Evolutionary conservation across 1,140 invertebrate genomes (phyloP), one percentile per base, ranked within the genome.

Genomic region (Lepidotrigona ventralis): DNA sequence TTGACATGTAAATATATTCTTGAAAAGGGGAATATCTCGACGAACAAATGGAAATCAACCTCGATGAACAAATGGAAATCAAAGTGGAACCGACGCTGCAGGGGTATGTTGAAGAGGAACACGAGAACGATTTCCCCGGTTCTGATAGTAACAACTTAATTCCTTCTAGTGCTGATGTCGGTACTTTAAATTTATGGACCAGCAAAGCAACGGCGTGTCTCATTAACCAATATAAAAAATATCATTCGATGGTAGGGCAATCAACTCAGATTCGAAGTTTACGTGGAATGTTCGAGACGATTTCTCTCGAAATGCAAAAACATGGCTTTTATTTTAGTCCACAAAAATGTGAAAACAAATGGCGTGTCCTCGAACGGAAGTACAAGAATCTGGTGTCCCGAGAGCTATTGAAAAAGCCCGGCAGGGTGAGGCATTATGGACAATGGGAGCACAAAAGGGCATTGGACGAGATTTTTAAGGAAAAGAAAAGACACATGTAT

Each of bases 251-350:
- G 82, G 91, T 93, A 23, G 93, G 92, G 8, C 90, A 93, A 60
- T 90, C 91, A 11, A 90, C 90, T 2, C 81, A 90, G 23, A 89
- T 93, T 23, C 90, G 89, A 46, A 93, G 92, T 81, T 74, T 93
- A 1, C 84, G 92, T 8, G 92, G 93, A 26, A 93, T 93, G 93
- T 93, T 93, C 33, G 92, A 93, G 56, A 91, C 90, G 66, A 92
- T 93, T 58, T 93, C 93, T 0, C 14, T 86, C 0, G 91, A 93
- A 64, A 93, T 93, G 93, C 90, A 91, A 29, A 93, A 92, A 21
- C 84, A 88, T n/a, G 90, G 90, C 0, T 93, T 90, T 68, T 90
- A 84, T 74, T 93, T 93, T 60, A 93, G 90, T 71, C 83, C 92
- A 0, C 92, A 93, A 69, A 92, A 93, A 26, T 92, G 92, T 68